Evolutionary conservation across 2,113 vertebrate genomes (phyloP).

Genomic region (Eclectus roratus): DNA sequence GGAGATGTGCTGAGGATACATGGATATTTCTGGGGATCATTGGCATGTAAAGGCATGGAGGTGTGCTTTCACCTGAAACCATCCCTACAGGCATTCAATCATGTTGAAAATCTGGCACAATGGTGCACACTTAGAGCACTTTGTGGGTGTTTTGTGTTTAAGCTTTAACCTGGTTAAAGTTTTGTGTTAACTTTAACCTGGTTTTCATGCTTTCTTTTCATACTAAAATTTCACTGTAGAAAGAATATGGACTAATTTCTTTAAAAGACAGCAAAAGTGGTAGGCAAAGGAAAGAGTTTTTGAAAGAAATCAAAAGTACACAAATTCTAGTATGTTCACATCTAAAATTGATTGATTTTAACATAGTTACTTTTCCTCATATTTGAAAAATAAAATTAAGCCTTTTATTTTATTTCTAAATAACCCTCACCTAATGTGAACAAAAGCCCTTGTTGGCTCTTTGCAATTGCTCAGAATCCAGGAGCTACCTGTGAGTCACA

Average conservation of each 20-base stretch:
- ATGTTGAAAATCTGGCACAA: neutral
- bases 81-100: neutral
- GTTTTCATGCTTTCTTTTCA: neutral
- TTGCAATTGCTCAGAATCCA: neutral
- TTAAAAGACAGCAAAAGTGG: neutral
- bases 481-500: neutral
- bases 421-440: neutral
- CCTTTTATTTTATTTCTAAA: neutral
- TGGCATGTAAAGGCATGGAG: neutral
- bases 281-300: neutral
- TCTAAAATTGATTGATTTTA: neutral
- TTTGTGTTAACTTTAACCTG: neutral
- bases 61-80: neutral
- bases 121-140: neutral
- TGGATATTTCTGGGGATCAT: neutral
- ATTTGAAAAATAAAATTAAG: neutral
- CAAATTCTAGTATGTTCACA: neutral
- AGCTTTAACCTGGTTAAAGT: neutral
- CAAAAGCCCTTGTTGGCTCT: neutral
- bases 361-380: neutral
- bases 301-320: neutral
- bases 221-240: neutral
- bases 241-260: neutral
- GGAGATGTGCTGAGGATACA: neutral
- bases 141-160: neutral